Evolutionary conservation across 2,888 invertebrate genomes (phyloP).

Genomic region (Macrosoma leucophasiata): DNA sequence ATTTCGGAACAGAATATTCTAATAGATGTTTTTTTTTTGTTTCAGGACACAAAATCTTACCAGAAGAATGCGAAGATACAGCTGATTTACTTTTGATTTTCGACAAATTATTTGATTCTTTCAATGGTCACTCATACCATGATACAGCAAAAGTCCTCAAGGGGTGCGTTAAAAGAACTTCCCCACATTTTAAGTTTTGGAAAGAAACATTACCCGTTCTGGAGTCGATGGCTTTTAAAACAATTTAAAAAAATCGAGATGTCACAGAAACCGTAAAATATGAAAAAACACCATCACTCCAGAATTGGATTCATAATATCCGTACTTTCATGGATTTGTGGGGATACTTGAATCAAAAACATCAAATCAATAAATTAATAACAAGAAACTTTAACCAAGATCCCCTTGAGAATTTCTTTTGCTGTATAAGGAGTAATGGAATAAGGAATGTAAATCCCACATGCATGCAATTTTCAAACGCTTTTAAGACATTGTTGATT

Average conservation of each 20-base stretch:
- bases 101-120: conserved; percentile 15
- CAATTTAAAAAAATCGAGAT: background rate
- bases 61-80: conserved; percentile 10
- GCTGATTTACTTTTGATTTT: conserved; percentile 16
- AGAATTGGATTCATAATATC: too few species aligned
- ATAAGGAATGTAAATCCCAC: background rate
- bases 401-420: conserved; percentile 3
- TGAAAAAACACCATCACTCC: too few species aligned
- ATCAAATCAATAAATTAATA: background rate
- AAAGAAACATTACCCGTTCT: conserved; percentile 9
- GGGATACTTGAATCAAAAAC: background rate
- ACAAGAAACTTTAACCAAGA: conserved; percentile 4
- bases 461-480: conserved; percentile 1
- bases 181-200: conserved; percentile 15
- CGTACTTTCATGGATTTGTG: conserved; percentile 1
- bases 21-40: too few species aligned
- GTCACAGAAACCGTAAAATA: too few species aligned
- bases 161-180: conserved; percentile 6
- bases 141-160: conserved; percentile 5
- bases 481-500: conserved; percentile 2
- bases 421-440: conserved; percentile 2
- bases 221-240: conserved; percentile 7
- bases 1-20: too few species aligned
- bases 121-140: conserved; percentile 10
- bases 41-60: conserved; percentile 14